These are phyloP conservation scores for Cecropterus lyciades DNA, from an alignment of 1,140 invertebrate genomes.

Conservation along the genomic window DNA sequence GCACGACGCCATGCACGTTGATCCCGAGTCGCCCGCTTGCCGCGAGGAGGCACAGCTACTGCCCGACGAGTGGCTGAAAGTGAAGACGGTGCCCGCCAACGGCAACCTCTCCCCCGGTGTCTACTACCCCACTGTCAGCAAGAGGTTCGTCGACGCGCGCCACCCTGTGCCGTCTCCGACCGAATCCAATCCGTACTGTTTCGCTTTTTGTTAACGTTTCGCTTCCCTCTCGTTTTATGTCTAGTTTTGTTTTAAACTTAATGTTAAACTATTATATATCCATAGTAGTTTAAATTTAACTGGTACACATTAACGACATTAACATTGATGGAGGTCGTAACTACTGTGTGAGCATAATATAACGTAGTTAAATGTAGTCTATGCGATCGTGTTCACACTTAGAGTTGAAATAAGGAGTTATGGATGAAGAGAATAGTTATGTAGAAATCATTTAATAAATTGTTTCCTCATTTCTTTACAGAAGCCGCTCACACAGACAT, in stretches of 20 bases:
- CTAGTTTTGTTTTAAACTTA: constrained; percentile 40
- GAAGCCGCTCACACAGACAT: constrained; percentile 78
- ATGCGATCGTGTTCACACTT: constrained; percentile 67
- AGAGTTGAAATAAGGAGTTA: constrained; percentile 43
- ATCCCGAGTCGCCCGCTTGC: constrained; percentile 77
- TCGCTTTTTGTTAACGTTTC: constrained; percentile 60
- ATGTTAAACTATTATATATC: constrained; percentile 15
- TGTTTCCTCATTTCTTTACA: constrained; percentile 65
- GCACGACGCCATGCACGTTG: constrained; percentile 72
- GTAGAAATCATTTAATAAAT: constrained; percentile 47
- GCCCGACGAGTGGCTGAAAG: constrained; percentile 79
- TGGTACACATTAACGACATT: constrained; percentile 65
- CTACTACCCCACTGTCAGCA: constrained; percentile 78
- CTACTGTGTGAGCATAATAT: constrained; percentile 41
- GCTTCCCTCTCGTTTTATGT: constrained; percentile 49
- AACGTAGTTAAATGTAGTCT: constrained; percentile 22
- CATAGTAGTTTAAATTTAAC: constrained; percentile 44
- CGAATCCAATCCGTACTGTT: constrained; percentile 68
- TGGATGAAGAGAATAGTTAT: constrained; percentile 52
- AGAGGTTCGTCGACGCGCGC: constrained; percentile 72
- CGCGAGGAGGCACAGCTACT: constrained; percentile 79
- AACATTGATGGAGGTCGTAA: constrained; percentile 72
- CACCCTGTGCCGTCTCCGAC: constrained; percentile 70
- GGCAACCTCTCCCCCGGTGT: constrained; percentile 80
- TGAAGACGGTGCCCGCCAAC: constrained; percentile 70